Evolutionary conservation across 1,140 invertebrate species (phyloP), one percentile per base, ranked within the genome.

Genomic region (Holcopasites calliopsidis): DNA sequence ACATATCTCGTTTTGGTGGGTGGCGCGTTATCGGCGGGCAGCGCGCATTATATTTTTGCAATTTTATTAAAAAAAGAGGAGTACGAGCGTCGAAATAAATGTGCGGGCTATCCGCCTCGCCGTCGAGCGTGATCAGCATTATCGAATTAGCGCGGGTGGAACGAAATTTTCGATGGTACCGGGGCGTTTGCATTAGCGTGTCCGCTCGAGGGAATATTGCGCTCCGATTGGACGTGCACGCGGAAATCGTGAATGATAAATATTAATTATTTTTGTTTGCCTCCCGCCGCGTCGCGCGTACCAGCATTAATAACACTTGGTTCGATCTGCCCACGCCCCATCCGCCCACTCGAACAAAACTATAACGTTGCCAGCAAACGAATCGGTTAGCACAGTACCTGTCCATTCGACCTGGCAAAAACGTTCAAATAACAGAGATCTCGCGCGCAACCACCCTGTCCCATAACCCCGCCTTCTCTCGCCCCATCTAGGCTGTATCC

Each of bases 201-300:
- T 73, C 64, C 65, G 74, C 70, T 74, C 75, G 72, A 82, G 73
- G 80, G 86, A 85, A 87, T 87, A 88, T 89, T 87, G 89, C 85
- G 87, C 86, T 85, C 87, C 88, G 89, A 83, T 84, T 83, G 82
- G 82, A 80, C 81, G 82, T 83, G 76, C 80, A 79, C 88, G 86
- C 88, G 90, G 87, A 92, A 92, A 92, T 91, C 89, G 88, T 88
- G 84, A 85, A 91, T 89, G 90, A 92, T 92, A 92, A 92, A 92
- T 92, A 92, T 90, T 91, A 91, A 91, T 92, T 91, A 92, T 91
- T 92, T 92, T 91, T 92, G 90, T 92, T 92, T 92, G 88, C 88
- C 87, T 87, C 87, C 88, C 82, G 85, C 84, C 86, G 85, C 82
- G 85, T 83, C 86, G 85, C 81, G 83, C 88, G 88, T 80, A 87